phyloP scores from a whole-genome alignment of 92 coral and sea anemone species.

The Ricordea florida region DNA sequence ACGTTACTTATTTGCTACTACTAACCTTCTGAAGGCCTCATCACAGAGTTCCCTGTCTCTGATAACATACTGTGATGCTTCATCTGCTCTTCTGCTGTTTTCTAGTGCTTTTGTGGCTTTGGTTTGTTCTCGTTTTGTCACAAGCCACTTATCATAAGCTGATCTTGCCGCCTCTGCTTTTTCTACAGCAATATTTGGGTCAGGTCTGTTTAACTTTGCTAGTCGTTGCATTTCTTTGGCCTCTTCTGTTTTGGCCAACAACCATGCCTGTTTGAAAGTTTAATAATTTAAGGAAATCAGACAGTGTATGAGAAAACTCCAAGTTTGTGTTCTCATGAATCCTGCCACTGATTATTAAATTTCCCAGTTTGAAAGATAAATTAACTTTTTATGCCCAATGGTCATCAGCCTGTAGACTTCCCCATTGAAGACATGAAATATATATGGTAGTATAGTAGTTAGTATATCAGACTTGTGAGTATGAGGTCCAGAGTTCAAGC shows the following conservation, averaged over 20 bases:
- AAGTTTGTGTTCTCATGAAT: no score
- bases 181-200: slow-evolving; percentile 39
- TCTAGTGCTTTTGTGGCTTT: slow-evolving; percentile 67
- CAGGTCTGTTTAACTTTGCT: slow-evolving; percentile 60
- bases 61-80: slow-evolving; percentile 83
- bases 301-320: background rate
- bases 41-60: slow-evolving; percentile 92
- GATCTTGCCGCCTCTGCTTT: slow-evolving; percentile 35
- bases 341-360: no score
- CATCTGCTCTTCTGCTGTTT: slow-evolving; percentile 74
- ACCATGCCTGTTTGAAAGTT: slow-evolving; percentile 81
- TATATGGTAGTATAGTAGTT: no score
- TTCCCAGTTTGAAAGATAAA: no score
- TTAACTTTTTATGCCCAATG: no score
- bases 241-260: slow-evolving; percentile 75
- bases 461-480: no score
- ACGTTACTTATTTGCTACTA: no score
- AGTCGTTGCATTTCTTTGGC: slow-evolving; percentile 63
- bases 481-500: no score
- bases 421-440: no score
- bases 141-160: slow-evolving; percentile 85
- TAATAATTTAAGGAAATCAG: background rate
- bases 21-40: slow-evolving; percentile 92
- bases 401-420: no score
- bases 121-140: slow-evolving; percentile 63